These are phyloP conservation scores for Irena cyanogastra DNA, from an alignment of 2,113 vertebrate genomes.

Conservation along the genomic window DNA sequence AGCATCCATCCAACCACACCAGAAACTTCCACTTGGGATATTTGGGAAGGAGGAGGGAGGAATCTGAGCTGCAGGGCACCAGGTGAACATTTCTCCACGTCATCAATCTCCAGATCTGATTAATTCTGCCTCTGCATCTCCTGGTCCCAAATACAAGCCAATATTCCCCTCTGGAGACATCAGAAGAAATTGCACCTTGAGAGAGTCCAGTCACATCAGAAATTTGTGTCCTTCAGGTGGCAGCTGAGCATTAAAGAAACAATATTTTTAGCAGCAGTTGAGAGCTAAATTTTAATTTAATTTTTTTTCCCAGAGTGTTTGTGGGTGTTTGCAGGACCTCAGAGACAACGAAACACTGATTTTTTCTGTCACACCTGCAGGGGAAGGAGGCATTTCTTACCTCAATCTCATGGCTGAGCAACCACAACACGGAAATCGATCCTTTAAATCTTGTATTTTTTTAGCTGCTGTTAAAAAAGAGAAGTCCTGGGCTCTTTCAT, in stretches of 20 bases:
- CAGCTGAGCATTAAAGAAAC: background rate
- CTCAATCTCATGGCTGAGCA: background rate
- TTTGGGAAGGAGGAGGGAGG: background rate
- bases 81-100: accelerated
- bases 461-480: background rate
- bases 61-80: background rate
- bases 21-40: background rate
- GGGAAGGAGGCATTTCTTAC: background rate
- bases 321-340: background rate
- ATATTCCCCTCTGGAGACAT: conserved; percentile 1
- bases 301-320: background rate
- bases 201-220: background rate
- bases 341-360: background rate
- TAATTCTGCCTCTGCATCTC: background rate
- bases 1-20: background rate
- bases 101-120: background rate
- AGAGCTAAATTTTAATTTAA: background rate
- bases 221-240: background rate
- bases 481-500: background rate
- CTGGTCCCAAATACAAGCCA: background rate
- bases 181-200: background rate
- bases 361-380: background rate
- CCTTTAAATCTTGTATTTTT: background rate
- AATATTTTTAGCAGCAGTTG: background rate
- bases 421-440: background rate